Conservation (phyloP, 2,113 vertebrate genomes). For the Oryzias celebensis region DNA sequence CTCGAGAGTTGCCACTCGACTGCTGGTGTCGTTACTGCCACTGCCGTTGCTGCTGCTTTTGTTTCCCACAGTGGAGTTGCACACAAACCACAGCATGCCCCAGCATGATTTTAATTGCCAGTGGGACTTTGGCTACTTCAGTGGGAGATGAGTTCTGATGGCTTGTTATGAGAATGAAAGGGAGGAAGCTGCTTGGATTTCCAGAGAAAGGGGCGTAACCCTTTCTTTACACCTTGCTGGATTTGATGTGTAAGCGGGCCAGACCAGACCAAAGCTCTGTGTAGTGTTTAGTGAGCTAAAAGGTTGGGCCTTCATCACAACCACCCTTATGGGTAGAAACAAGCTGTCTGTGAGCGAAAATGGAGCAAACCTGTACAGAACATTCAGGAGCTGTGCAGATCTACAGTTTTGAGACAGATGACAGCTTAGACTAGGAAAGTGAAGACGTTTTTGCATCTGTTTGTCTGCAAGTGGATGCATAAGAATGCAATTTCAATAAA, state of each 20-base stretch:
- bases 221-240: constrained; percentile 47
- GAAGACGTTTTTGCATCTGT: no score
- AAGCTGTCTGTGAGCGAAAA: no score
- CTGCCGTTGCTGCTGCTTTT: constrained; percentile 51
- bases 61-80: constrained; percentile 65
- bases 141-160: constrained; percentile 71
- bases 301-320: no score
- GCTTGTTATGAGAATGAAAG: constrained; percentile 78
- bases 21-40: constrained; percentile 56
- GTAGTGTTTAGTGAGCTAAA: constrained; percentile 13
- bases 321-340: no score
- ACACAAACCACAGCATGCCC: constrained; percentile 73
- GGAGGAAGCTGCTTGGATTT: constrained; percentile 52
- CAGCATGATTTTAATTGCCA: constrained; percentile 84
- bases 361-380: no score
- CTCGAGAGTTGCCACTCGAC: constrained; percentile 66
- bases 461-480: no score
- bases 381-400: no score
- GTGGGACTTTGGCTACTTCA: constrained; percentile 73
- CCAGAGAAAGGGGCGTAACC: constrained; percentile 57
- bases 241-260: constrained; percentile 40
- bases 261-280: constrained; percentile 29
- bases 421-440: no score
- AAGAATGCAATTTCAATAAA: no score
- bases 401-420: no score